These are phyloP conservation scores for Gallinago stenura DNA, from an alignment of 2,797 vertebrate genomes.

Conservation along the genomic window DNA sequence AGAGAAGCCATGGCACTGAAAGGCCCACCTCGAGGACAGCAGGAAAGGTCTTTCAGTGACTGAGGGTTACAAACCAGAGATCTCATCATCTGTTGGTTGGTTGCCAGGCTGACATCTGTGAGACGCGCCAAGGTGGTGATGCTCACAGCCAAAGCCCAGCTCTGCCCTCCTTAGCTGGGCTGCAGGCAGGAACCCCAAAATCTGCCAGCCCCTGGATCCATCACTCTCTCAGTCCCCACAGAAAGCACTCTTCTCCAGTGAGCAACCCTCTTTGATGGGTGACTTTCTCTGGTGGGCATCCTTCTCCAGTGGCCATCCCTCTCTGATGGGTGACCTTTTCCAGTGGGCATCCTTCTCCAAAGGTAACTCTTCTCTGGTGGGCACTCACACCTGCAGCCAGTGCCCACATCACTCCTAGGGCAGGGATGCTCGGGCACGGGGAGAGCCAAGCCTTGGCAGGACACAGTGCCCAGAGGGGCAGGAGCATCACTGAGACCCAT, in stretches of 20 bases:
- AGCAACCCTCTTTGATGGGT: background rate
- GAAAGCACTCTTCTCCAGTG: background rate
- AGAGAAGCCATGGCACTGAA: background rate
- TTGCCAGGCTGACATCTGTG: too few species aligned
- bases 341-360: too few species aligned
- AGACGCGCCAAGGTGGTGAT: background rate
- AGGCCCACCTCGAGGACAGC: accelerated
- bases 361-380: background rate
- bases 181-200: background rate
- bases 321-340: too few species aligned
- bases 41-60: background rate
- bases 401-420: too few species aligned
- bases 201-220: too few species aligned
- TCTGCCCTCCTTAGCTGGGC: background rate
- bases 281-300: too few species aligned
- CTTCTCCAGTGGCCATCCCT: background rate
- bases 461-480: background rate
- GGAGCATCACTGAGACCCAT: too few species aligned
- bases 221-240: background rate
- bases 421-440: background rate
- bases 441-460: too few species aligned
- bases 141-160: background rate
- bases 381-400: background rate
- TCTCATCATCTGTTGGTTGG: background rate
- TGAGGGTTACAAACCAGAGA: background rate